Base-by-base conservation (phyloP, 2,888 invertebrate genomes). In the Margaritifera margaritifera region DNA sequence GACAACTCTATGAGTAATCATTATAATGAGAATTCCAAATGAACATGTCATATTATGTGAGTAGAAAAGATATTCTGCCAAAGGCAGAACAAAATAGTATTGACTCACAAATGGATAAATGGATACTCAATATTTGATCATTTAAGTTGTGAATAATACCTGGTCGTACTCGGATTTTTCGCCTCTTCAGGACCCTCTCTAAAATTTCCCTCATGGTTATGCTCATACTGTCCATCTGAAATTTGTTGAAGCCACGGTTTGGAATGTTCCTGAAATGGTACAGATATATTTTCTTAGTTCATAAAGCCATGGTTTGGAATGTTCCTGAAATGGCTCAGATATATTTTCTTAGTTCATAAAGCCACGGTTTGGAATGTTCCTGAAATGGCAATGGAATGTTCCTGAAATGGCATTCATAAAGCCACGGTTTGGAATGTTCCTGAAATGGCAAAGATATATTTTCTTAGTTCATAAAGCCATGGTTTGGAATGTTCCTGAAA, bases 221-320 rank as follows among this genome's bases (percentile, higher is more conserved):
- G 56, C 74, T 75, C 71, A 85, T 78, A 27, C 78, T 78, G n/a
- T 87, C 86, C 53, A 89, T 80, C 72, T 87, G 87, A 63, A 90
- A 85, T 75, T 88, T 89, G 69, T 88, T 86, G 71, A 88, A 88
- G 4, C 88, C 89, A 61, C 85, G 73, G 66, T 86, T 86, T 57
- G 88, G 89, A 68, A 89, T 84, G 73, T 84, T 84, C 57, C 89
- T 89, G 75, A 6, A 78, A 78, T 62, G 63, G 62, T 62, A 64
- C 19, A 64, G 27, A n/a, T 19, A 19, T 31, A 50, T 15, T 50
- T 27, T 8, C 24, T 42, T 24, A 66, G 51, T n/a, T n/a, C 27
- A 61, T 24, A 18, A 61, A 19, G 57, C 65, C 55, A 42, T 18
- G 24, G 52, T 59, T 58, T 25, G 20, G 50, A 22, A 31, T 53